phyloP scores from a whole-genome alignment of 2,888 invertebrate genomes.

The Drosophila koepferae region DNA sequence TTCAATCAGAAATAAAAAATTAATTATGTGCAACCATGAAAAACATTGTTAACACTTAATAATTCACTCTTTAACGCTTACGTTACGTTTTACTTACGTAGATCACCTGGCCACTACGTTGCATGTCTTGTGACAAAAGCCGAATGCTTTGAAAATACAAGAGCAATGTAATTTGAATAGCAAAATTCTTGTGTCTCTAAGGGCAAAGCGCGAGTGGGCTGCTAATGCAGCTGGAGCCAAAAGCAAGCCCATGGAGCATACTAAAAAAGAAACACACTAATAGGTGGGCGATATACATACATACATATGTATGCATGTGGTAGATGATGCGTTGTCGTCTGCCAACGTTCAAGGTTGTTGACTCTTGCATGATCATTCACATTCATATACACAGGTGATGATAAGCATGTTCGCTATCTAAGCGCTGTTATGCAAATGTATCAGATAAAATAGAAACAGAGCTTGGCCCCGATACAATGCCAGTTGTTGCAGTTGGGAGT shows the following conservation, averaged over 20 bases:
- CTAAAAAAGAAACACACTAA: conserved; percentile 56
- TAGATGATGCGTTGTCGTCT: conserved; percentile 36
- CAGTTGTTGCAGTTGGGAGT: conserved; percentile 8
- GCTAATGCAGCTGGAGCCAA: conserved; percentile 7
- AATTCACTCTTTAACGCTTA: not conserved
- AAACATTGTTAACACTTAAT: not conserved
- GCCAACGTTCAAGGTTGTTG: conserved; percentile 74
- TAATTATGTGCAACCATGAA: not conserved
- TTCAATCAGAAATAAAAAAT: not conserved
- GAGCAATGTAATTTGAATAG: not conserved
- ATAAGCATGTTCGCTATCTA: conserved; percentile 45
- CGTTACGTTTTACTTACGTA: not conserved
- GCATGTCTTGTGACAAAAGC: not conserved
- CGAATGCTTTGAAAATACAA: not conserved
- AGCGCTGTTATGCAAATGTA: conserved; percentile 18
- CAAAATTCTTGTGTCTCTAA: conserved; percentile 7
- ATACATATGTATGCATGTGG: not conserved
- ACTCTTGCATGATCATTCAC: conserved; percentile 30
- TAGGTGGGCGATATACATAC: conserved; percentile 83
- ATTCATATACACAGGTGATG: conserved; percentile 13
- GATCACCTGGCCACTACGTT: not conserved
- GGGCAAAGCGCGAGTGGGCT: conserved; percentile 9
- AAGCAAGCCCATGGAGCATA: conserved; percentile 40
- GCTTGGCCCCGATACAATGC: conserved; percentile 15
- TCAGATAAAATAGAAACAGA: conserved; percentile 8